Evolutionary conservation across 2,888 invertebrate species (phyloP), one percentile per base, ranked within the genome.

Genomic region (Coelinius sp.): DNA sequence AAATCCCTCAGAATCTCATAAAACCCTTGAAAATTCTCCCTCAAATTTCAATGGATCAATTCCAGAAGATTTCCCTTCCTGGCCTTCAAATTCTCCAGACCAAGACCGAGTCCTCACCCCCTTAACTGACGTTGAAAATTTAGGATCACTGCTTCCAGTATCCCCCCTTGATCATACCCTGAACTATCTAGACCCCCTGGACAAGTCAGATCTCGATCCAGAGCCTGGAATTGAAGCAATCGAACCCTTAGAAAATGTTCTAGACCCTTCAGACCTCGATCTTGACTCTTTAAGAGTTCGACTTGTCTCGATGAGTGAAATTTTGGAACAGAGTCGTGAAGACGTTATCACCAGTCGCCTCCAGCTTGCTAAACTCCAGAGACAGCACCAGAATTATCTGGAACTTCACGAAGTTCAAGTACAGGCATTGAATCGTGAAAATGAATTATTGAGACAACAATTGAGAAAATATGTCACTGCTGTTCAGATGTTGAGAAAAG

Each of bases 401-500:
- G 87, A 87, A 59, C 84, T 84, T 38, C 87, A 87, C 66, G 87
- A 87, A 63, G 73, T 87, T 41, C 91, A 91, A 77, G 86, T 93
- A 63, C 89, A 92, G 82, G 90, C 92, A 78, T 85, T 93, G 65
- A 92, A 91, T 87, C 92, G 92, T 83, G 96, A 97, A 88, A 96
- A 96, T 88, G 94, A 94, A 76, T 89, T 93, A 76, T 88, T 97
- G 78, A 94, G 95, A 83, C 94, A 95, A 80, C 96, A 97, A 84
- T 86, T 97, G 71, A 92, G 94, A 79, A 95, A 94, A 82, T 97
- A 97, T 86, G 93, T 96, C 78, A 93, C 94, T 67, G 96, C 96
- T n/a, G 94, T 97, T 44, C 95, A 95, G 89, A 92, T 95, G 90
- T 88, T 97, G 79, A 92, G 93, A 83, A 89, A 89, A 77, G 91